A percentile compares a stretch with the other conserved stretches of the same genome.
These are phyloP conservation scores for Leptodirus hochenwartii DNA, from an alignment of 2,888 invertebrate genomes.

Conservation along the genomic window DNA sequence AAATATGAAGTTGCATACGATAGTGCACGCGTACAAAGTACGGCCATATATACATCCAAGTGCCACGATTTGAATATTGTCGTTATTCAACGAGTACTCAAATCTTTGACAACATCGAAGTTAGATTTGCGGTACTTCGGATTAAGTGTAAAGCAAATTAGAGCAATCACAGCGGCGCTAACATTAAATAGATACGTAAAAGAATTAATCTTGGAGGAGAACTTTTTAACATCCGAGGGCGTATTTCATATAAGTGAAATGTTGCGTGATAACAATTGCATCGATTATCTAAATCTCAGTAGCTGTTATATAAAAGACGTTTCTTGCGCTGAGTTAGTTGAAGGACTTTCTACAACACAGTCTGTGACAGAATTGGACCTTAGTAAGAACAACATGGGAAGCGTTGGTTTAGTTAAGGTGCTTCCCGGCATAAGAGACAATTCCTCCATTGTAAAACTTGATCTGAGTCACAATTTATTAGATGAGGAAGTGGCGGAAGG, in stretches of 20 bases:
- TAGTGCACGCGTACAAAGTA: conserved; percentile 20
- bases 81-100: conserved; percentile 21
- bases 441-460: conserved; percentile 23
- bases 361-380: conserved; percentile 25
- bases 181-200: conserved; percentile 22
- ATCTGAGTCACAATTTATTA: conserved; percentile 32
- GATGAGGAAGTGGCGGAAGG: conserved; percentile 24
- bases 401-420: conserved; percentile 25
- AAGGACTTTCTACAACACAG: conserved; percentile 22
- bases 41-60: conserved; percentile 22
- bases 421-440: conserved; percentile 21
- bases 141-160: conserved; percentile 20
- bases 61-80: conserved; percentile 24
- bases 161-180: conserved; percentile 22
- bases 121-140: conserved; percentile 22
- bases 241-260: conserved; percentile 24
- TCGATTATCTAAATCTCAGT: conserved; percentile 23
- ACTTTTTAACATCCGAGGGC: conserved; percentile 23
- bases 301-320: conserved; percentile 25
- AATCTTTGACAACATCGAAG: conserved; percentile 16
- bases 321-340: conserved; percentile 16
- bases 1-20: too few relatives aligned
- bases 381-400: conserved; percentile 27
- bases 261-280: conserved; percentile 21
- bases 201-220: conserved; percentile 25